A percentile compares a stretch with the other conserved stretches of the same genome.
Conservation (phyloP, 2,113 vertebrate genomes). For the Oryctolagus cuniculus region DNA sequence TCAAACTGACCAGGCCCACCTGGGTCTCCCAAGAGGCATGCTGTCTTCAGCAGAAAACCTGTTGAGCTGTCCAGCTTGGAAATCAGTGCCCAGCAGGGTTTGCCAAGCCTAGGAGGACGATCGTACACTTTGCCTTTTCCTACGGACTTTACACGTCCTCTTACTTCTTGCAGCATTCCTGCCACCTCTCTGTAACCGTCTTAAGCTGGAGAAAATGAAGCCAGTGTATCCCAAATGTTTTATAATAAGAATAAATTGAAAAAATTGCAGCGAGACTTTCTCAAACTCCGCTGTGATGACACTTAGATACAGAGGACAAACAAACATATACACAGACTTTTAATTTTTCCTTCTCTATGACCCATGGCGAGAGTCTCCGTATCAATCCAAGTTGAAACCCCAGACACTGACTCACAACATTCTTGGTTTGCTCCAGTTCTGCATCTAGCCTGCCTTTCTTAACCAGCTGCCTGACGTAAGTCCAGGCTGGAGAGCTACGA, state of each 20-base stretch:
- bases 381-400: not conserved
- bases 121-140: not conserved
- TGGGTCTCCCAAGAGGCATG: not conserved
- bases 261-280: not conserved
- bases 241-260: no score
- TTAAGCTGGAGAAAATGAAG: not conserved
- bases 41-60: not conserved
- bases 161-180: not conserved
- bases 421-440: not conserved
- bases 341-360: not conserved
- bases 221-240: not conserved
- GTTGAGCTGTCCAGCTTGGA: not conserved
- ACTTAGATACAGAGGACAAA: not conserved
- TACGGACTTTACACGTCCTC: not conserved
- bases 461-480: not conserved
- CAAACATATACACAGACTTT: not conserved
- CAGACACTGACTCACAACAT: not conserved
- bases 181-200: not conserved
- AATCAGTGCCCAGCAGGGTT: fast-evolving
- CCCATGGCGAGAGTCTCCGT: not conserved
- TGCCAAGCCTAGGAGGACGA: not conserved
- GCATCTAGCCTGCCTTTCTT: not conserved
- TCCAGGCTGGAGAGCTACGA: not conserved
- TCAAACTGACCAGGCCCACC: not conserved
- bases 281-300: not conserved